phyloP scores from a whole-genome alignment of 2,113 vertebrate species.

The Hucho hucho region DNA sequence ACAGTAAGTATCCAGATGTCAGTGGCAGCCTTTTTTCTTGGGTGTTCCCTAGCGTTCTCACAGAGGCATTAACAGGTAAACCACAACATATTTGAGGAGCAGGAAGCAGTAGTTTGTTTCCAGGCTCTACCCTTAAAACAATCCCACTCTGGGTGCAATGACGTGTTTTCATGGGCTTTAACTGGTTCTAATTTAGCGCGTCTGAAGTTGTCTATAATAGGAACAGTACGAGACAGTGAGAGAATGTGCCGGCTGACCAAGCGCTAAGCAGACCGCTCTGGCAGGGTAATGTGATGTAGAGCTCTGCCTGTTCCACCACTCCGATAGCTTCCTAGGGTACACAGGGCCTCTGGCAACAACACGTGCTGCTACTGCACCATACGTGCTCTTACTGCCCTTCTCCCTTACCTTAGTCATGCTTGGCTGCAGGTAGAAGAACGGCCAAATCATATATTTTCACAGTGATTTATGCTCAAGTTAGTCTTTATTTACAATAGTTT shows the following conservation, averaged over 20 bases:
- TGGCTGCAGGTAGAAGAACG: neutral
- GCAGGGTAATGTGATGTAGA: conserved; percentile 7
- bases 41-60: neutral
- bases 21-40: neutral
- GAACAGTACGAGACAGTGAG: neutral
- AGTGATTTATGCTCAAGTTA: neutral
- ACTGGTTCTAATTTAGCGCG: conserved; percentile 32
- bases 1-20: too few relatives aligned
- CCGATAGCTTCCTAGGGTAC: neutral
- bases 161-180: conserved; percentile 19
- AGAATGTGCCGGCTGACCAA: conserved; percentile 7
- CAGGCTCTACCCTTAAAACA: neutral
- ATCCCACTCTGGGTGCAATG: conserved; percentile 4
- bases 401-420: neutral
- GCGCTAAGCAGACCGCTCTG: conserved; percentile 7
- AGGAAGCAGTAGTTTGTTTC: neutral
- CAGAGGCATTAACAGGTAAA: neutral
- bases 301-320: neutral
- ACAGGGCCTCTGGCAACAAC: too few relatives aligned
- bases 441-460: neutral
- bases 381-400: neutral
- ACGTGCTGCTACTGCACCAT: neutral
- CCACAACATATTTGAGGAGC: neutral
- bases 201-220: conserved; percentile 33
- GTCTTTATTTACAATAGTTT: neutral